Conservation (phyloP, 2,888 invertebrate genomes). For the Podotricha telesiphe region DNA sequence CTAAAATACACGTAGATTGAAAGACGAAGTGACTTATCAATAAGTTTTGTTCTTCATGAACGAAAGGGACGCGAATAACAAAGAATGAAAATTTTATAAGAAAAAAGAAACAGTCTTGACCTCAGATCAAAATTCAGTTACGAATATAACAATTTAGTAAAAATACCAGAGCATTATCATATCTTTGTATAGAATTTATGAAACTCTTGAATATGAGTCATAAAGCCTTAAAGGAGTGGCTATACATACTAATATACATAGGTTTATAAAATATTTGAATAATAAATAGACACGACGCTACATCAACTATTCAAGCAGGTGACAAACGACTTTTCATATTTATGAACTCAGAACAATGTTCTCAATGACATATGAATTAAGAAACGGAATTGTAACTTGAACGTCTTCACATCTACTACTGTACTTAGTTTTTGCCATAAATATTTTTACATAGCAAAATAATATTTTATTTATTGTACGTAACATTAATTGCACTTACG, state of each 20-base stretch:
- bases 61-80: background rate
- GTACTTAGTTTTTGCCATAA: no score
- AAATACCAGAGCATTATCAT: no score
- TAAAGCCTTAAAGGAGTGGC: background rate
- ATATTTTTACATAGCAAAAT: no score
- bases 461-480: no score
- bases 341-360: conserved; percentile 17
- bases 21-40: no score
- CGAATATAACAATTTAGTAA: background rate
- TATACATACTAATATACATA: background rate
- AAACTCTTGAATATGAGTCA: background rate
- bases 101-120: background rate
- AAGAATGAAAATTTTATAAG: background rate
- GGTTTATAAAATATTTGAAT: conserved; percentile 26
- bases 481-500: no score
- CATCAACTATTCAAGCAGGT: conserved; percentile 20
- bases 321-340: conserved; percentile 24
- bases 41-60: background rate
- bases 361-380: conserved; percentile 4
- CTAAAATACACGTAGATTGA: no score
- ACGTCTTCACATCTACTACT: no score
- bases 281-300: conserved; percentile 29
- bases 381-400: background rate
- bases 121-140: background rate
- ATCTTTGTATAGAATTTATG: no score